Evolutionary conservation across 2,797 vertebrate species (phyloP), one percentile per base, ranked within the genome.

Genomic region (Staurois parvus): DNA sequence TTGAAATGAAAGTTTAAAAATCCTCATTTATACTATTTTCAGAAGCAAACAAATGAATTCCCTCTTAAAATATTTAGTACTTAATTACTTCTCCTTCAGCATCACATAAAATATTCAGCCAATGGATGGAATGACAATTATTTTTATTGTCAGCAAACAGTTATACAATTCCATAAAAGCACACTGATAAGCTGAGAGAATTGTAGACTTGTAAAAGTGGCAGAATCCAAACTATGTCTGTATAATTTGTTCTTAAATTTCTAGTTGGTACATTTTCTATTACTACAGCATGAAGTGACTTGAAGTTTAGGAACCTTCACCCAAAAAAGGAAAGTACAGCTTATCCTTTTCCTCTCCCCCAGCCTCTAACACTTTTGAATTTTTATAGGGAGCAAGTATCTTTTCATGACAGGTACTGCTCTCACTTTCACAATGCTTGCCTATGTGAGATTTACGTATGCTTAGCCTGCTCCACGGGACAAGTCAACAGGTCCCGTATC

Each of bases 41-140:
- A 24, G 26, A 66, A 73, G 69, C 48, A 82, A 82, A 64, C 70
- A 74, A 74, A 82, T 59, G 52, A 82, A 72, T 72, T 74, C 10
- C 48, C 26, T 83, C 5, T 26, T 83, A 34, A 82, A 83, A 83
- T 83, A 83, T 83, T 75, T 67, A 83, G 30, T 45, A 76, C 76
- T 75, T 75, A 48, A 83, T 75, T 83, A 83, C 74, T 59, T 81
- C 30, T 81, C 28, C 72, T 74, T 48, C 37, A 59, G 21, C 28
- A 67, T 68, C 37, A n/a, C 72, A 83, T 82, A 64, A 82, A 82
- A 82, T 75, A 83, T 83, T 75, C 29, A 67, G 29, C 15, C 59
- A 67, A 12, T 45, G 72, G 34, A 30, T 66, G 74, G 37, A 67
- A 83, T 75, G 24, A 82, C 80, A 74, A 26, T 62, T 81, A 72